Conservation (phyloP, 53 echinoderm and acorn worm genomes). For the Mesocentrotus franciscanus region DNA sequence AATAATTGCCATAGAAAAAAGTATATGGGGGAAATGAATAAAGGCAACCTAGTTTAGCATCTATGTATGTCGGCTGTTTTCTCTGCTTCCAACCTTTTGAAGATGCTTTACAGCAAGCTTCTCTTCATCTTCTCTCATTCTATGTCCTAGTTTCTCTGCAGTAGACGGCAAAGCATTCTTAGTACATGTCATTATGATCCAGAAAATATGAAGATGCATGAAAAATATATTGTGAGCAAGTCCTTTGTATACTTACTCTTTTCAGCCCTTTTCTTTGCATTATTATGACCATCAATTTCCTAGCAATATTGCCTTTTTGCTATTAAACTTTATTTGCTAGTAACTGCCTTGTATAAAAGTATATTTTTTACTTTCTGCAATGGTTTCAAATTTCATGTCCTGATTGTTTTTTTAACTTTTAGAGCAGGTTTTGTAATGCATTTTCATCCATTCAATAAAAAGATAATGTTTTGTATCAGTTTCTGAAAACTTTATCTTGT, state of each 20-base stretch:
- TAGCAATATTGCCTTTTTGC: background rate
- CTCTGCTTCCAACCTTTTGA: background rate
- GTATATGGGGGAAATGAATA: constrained; percentile 17
- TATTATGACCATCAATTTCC: background rate
- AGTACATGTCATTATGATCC: background rate
- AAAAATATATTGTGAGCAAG: background rate
- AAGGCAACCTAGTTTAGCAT: constrained; percentile 31
- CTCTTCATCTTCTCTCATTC: background rate
- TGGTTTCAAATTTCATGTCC: background rate
- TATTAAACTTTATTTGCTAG: background rate
- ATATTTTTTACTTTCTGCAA: background rate
- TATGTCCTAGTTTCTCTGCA: background rate
- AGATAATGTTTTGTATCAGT: background rate
- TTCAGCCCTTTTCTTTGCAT: background rate
- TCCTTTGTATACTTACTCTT: background rate
- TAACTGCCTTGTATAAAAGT: background rate
- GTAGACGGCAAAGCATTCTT: background rate
- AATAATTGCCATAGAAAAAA: constrained; percentile 42
- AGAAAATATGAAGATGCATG: background rate
- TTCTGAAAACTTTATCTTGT: background rate
- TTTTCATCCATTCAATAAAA: background rate
- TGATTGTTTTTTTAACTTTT: background rate
- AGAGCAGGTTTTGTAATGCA: constrained; percentile 2
- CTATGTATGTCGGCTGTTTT: background rate
- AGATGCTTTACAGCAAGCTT: background rate